phyloP scores from a whole-genome alignment of 2,113 vertebrate genomes.

The Aegotheles bennettii region DNA sequence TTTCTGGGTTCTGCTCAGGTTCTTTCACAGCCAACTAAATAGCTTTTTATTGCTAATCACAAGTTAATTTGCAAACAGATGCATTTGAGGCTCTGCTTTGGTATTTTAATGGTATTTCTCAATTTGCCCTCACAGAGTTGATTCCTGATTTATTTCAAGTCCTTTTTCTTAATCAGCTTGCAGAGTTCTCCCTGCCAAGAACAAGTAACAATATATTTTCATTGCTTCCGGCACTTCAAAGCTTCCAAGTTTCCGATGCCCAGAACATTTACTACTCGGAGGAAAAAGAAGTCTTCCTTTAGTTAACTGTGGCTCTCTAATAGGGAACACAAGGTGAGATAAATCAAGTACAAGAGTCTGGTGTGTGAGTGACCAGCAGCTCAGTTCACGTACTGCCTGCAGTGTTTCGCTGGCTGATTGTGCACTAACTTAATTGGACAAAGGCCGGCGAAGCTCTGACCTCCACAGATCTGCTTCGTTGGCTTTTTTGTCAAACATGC shows the following conservation, averaged over 20 bases:
- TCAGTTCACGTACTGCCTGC: neutral
- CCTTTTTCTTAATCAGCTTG: neutral
- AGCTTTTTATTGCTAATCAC: neutral
- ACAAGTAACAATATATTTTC: neutral
- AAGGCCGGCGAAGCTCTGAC: neutral
- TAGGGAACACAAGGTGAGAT: neutral
- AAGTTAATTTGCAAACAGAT: neutral
- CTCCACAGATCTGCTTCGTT: neutral
- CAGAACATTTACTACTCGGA: slow-evolving; percentile 11
- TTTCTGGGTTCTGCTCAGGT: neutral
- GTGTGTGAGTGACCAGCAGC: neutral
- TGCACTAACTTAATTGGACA: neutral
- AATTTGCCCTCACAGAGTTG: neutral
- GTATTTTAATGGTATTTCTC: neutral
- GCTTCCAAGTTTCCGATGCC: slow-evolving; percentile 6
- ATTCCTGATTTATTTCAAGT: neutral
- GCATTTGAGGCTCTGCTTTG: neutral
- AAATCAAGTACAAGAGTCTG: neutral
- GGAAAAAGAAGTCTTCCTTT: slow-evolving; percentile 23
- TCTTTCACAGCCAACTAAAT: neutral
- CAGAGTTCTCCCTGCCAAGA: neutral
- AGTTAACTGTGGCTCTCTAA: slow-evolving; percentile 7
- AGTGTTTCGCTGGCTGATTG: neutral
- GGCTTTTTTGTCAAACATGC: neutral
- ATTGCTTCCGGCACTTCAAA: slow-evolving; percentile 27